A percentile compares a stretch with the other conserved stretches of the same genome.
Evolutionary conservation across 2,888 invertebrate species (phyloP).

Genomic region (Yponomeuta sedellus): DNA sequence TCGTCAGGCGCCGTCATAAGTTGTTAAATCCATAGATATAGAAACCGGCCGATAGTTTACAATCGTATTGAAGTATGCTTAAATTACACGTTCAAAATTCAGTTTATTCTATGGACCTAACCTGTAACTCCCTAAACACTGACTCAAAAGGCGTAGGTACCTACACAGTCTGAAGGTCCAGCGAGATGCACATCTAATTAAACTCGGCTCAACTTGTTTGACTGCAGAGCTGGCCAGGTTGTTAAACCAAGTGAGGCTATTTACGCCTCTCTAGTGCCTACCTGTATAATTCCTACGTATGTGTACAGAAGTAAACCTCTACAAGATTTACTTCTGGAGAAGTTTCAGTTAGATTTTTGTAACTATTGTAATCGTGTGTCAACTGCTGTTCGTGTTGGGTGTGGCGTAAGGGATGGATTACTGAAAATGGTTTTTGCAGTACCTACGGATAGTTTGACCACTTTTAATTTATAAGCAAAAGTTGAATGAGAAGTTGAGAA

Average conservation of each 20-base stretch:
- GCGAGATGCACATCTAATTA: conserved; percentile 11
- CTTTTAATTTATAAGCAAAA: too few species aligned
- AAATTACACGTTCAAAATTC: neutral
- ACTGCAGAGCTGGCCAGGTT: conserved; percentile 13
- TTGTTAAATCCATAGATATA: too few species aligned
- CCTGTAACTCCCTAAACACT: neutral
- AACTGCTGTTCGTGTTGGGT: too few species aligned
- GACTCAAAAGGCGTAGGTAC: neutral
- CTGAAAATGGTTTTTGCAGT: too few species aligned
- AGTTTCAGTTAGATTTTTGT: too few species aligned
- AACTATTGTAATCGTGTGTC: too few species aligned
- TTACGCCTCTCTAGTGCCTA: conserved; percentile 10
- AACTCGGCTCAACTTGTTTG: conserved; percentile 13
- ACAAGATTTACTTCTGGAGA: neutral
- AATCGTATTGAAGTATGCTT: neutral
- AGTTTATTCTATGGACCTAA: neutral
- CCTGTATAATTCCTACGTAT: conserved; percentile 17
- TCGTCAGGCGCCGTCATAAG: too few species aligned
- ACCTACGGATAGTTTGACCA: too few species aligned
- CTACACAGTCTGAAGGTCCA: conserved; percentile 4
- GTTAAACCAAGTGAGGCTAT: neutral
- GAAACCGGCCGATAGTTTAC: too few species aligned
- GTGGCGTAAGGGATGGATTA: too few species aligned
- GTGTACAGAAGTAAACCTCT: neutral
- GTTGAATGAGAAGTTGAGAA: too few species aligned